phyloP scores from a whole-genome alignment of 2,888 invertebrate genomes.

The Drosophila hamatofila region DNA sequence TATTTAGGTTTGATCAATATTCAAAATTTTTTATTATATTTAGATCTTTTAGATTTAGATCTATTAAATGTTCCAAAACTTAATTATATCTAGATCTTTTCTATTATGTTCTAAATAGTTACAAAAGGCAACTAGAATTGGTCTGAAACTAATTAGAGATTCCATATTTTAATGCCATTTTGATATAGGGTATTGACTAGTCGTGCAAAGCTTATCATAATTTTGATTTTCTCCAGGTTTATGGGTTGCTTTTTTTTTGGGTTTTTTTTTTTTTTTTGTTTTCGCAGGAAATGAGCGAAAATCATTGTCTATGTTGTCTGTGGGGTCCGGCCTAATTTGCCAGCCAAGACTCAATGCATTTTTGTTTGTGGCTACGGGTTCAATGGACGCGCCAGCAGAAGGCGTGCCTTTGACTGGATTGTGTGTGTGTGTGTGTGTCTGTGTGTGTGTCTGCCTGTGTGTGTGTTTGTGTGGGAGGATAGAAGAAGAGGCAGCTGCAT shows the following conservation, averaged over 20 bases:
- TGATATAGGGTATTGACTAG: constrained; percentile 1
- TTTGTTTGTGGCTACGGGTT: constrained; percentile 61
- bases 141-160: background rate
- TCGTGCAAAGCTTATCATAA: background rate
- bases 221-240: background rate
- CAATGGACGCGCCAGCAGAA: constrained; percentile 65
- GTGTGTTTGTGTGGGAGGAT: background rate
- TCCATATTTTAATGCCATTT: background rate
- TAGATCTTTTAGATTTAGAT: too few relatives aligned
- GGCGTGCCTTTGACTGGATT: background rate
- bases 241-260: background rate
- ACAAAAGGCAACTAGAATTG: background rate
- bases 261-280: background rate
- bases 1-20: too few relatives aligned
- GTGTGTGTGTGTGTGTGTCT: background rate
- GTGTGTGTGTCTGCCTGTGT: too few relatives aligned
- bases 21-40: too few relatives aligned
- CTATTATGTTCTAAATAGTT: background rate
- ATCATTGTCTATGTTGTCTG: constrained; percentile 64
- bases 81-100: background rate
- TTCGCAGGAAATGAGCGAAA: constrained; percentile 71
- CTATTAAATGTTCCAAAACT: background rate
- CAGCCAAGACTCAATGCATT: constrained; percentile 42
- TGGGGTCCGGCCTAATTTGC: constrained; percentile 55
- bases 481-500: background rate